Percentiles rank a stretch among this genome's conserved stretches.
phyloP scores from a whole-genome alignment of 2,888 invertebrate genomes.

The Folsomia manolachei region DNA sequence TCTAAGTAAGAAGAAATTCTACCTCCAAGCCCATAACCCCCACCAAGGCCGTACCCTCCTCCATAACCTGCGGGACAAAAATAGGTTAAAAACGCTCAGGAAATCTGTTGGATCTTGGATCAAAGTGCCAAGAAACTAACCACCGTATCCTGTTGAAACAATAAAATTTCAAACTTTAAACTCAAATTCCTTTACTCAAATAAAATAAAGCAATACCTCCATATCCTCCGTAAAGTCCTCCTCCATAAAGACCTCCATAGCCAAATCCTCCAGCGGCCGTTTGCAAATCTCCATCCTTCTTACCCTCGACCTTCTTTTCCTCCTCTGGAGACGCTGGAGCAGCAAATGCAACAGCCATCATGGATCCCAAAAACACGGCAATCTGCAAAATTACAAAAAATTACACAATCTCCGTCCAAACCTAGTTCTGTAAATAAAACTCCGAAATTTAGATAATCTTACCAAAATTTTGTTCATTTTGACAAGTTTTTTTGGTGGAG shows the following conservation, averaged over 20 bases:
- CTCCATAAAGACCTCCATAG: slow-evolving; percentile 19
- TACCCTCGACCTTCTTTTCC: slow-evolving; percentile 14
- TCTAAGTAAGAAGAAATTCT: too few species aligned
- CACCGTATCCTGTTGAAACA: too few species aligned
- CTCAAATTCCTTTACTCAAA: too few species aligned
- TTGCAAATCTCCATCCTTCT: slow-evolving; percentile 17
- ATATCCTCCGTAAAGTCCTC: slow-evolving; percentile 29
- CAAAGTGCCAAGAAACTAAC: too few species aligned
- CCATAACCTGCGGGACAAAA: neutral
- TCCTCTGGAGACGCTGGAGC: slow-evolving; percentile 13
- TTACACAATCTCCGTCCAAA: neutral
- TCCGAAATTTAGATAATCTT: slow-evolving; percentile 13
- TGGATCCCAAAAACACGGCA: neutral
- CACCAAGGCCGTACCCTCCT: neutral
- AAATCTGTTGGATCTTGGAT: too few species aligned
- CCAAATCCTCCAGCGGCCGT: slow-evolving; percentile 15
- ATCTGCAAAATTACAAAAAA: neutral
- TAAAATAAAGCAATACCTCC: neutral
- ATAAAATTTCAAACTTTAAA: too few species aligned
- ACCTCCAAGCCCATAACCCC: too few species aligned
- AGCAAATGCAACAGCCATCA: slow-evolving; percentile 9
- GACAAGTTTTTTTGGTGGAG: neutral
- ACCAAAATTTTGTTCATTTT: slow-evolving; percentile 19
- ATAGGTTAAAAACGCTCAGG: neutral
- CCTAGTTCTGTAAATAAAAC: neutral